phyloP scores from a whole-genome alignment of 2,888 invertebrate genomes.

The Syritta pipiens region DNA sequence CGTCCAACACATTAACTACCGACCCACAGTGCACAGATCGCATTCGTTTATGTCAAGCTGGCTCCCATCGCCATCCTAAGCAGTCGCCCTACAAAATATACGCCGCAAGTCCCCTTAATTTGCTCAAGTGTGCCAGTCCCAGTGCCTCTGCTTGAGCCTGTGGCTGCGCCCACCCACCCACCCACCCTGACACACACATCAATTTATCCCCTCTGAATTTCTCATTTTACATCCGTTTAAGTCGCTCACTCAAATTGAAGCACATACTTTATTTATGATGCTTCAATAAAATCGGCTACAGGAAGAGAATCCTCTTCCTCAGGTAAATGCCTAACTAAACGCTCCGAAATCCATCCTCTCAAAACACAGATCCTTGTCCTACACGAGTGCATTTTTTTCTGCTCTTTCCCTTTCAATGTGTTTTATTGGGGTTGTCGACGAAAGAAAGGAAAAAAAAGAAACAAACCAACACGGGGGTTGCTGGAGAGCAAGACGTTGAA shows the following conservation, averaged over 20 bases:
- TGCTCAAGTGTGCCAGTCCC: too few relatives aligned
- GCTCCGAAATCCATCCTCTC: slow-evolving; percentile 47
- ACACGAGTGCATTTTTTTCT: slow-evolving; percentile 42
- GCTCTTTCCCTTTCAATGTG: not conserved
- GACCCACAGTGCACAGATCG: too few relatives aligned
- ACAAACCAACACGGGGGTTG: not conserved
- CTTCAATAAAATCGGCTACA: slow-evolving; percentile 64
- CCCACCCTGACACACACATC: slow-evolving; percentile 21
- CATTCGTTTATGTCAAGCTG: too few relatives aligned
- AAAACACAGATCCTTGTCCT: slow-evolving; percentile 18
- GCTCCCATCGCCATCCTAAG: too few relatives aligned
- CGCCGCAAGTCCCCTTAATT: too few relatives aligned
- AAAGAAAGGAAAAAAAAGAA: too few relatives aligned
- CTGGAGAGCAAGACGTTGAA: slow-evolving; percentile 52
- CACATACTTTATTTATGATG: slow-evolving; percentile 68
- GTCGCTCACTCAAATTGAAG: slow-evolving; percentile 67
- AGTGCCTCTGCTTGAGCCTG: too few relatives aligned
- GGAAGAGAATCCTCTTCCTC: slow-evolving; percentile 28
- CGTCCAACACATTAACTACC: too few relatives aligned
- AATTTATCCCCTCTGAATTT: slow-evolving; percentile 48
- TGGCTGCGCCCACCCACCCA: slow-evolving; percentile 4
- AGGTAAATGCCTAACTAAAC: slow-evolving; percentile 64
- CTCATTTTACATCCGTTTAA: slow-evolving; percentile 61
- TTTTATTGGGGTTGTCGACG: too few relatives aligned
- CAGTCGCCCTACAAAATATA: too few relatives aligned